A percentile compares a stretch with the other conserved stretches of the same genome.
Evolutionary conservation across 2,888 invertebrate genomes (phyloP).

Genomic region (Rhodophaea formosa): DNA sequence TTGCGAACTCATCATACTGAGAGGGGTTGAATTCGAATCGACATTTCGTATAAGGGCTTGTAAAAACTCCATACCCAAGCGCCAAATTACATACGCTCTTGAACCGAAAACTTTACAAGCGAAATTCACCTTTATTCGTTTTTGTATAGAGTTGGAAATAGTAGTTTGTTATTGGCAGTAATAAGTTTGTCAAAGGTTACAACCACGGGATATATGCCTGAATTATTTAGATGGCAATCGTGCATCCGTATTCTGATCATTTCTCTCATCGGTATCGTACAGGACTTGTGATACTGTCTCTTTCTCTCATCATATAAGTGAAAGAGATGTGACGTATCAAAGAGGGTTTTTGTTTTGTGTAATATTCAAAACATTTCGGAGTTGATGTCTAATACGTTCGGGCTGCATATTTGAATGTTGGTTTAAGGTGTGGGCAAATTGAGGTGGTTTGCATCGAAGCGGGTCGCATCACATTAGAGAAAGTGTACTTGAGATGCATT

Average conservation of each 20-base stretch:
- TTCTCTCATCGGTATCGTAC: constrained; percentile 72
- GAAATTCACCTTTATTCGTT: constrained; percentile 33
- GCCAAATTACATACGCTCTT: constrained; percentile 8
- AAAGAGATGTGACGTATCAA: constrained; percentile 39
- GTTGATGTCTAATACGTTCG: constrained; percentile 61
- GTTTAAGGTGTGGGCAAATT: constrained; percentile 23
- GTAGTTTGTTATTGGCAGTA: constrained; percentile 15
- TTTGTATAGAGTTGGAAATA: constrained; percentile 25
- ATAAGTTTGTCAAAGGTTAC: constrained; percentile 47
- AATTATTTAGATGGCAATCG: constrained; percentile 80
- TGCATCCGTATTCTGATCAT: constrained; percentile 74
- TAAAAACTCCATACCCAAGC: constrained; percentile 67
- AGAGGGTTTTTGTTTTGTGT: constrained; percentile 36
- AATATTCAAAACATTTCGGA: constrained; percentile 62
- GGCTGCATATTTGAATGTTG: constrained; percentile 44
- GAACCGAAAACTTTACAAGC: constrained; percentile 9
- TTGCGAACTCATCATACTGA: constrained; percentile 59
- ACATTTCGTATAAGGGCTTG: constrained; percentile 74
- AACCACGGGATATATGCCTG: constrained; percentile 67
- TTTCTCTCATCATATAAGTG: constrained; percentile 32
- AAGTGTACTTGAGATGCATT: too few relatives aligned
- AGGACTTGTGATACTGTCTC: constrained; percentile 43
- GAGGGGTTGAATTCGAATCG: constrained; percentile 68
- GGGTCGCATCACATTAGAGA: too few relatives aligned
- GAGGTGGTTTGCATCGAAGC: too few relatives aligned